These are phyloP conservation scores for Pogoniulus pusillus DNA, from an alignment of 2,797 vertebrate species.

Conservation along the genomic window DNA sequence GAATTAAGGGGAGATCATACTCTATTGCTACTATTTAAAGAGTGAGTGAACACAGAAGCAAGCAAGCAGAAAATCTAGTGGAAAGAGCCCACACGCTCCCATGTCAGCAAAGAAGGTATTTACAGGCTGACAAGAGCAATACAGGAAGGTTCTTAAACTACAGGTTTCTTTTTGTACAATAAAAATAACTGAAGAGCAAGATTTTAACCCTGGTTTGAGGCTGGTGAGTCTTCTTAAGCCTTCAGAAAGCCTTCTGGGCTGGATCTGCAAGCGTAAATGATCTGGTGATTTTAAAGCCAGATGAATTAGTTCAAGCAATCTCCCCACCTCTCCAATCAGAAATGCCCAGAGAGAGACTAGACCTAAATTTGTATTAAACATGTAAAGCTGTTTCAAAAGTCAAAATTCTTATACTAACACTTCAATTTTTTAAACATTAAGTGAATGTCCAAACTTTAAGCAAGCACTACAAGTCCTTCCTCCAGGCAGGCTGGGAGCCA, in stretches of 20 bases:
- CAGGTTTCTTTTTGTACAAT: background rate
- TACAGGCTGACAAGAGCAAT: background rate
- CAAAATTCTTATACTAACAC: background rate
- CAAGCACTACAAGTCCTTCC: background rate
- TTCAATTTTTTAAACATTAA: background rate
- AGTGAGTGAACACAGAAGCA: background rate
- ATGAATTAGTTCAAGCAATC: background rate
- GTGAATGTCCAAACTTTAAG: background rate
- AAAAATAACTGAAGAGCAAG: background rate
- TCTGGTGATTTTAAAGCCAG: background rate
- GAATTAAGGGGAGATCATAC: slow-evolving; percentile 12
- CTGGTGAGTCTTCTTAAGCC: background rate
- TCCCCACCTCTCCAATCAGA: background rate
- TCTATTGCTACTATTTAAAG: background rate
- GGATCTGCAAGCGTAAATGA: background rate
- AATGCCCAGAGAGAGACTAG: background rate
- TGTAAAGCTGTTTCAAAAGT: background rate
- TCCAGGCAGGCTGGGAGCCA: background rate
- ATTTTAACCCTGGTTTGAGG: background rate
- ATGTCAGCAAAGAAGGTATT: background rate
- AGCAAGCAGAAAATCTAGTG: slow-evolving; percentile 6
- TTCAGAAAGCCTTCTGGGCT: background rate
- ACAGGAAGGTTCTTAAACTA: background rate
- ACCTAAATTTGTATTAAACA: background rate
- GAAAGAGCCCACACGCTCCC: background rate